phyloP scores from a whole-genome alignment of 1,140 invertebrate species.

The Colletes gigas region DNA sequence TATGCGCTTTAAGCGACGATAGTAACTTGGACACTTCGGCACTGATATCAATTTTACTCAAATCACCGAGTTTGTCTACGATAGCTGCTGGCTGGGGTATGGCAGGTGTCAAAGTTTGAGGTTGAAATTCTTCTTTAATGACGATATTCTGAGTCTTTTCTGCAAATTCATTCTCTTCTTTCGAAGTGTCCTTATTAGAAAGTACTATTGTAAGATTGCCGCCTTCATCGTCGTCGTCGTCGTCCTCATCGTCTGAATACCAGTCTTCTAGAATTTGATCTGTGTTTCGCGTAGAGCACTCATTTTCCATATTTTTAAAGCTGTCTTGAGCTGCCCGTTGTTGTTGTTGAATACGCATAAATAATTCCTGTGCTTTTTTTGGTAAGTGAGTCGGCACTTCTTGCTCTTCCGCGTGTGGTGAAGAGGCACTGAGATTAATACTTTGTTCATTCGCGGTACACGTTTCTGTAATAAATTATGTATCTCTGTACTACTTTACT shows the following conservation, averaged over 20 bases:
- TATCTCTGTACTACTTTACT: not conserved
- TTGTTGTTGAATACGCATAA: constrained; percentile 86
- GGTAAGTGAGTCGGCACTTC: constrained; percentile 83
- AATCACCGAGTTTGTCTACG: constrained; percentile 85
- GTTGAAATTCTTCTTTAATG: constrained; percentile 48
- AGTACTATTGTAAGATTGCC: constrained; percentile 78
- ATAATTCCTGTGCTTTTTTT: constrained; percentile 86
- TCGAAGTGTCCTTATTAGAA: constrained; percentile 68
- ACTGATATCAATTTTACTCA: constrained; percentile 88
- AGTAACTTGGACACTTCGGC: constrained; percentile 87
- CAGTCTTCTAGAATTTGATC: constrained; percentile 85
- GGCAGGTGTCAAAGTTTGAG: constrained; percentile 32
- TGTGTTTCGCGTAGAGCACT: constrained; percentile 81
- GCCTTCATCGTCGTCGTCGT: constrained; percentile 80
- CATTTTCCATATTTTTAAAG: constrained; percentile 79
- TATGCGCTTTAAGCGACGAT: constrained; percentile 84
- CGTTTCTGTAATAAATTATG: constrained; percentile 32
- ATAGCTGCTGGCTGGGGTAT: constrained; percentile 79
- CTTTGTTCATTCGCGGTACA: constrained; percentile 28
- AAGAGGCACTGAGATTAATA: constrained; percentile 62
- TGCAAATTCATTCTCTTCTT: constrained; percentile 69
- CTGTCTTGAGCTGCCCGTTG: constrained; percentile 82
- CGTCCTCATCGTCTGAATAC: constrained; percentile 89
- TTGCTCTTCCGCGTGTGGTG: constrained; percentile 40
- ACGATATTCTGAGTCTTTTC: constrained; percentile 50